phyloP scores from a whole-genome alignment of 2,797 vertebrate species.

The Mionectes olivaceus region DNA sequence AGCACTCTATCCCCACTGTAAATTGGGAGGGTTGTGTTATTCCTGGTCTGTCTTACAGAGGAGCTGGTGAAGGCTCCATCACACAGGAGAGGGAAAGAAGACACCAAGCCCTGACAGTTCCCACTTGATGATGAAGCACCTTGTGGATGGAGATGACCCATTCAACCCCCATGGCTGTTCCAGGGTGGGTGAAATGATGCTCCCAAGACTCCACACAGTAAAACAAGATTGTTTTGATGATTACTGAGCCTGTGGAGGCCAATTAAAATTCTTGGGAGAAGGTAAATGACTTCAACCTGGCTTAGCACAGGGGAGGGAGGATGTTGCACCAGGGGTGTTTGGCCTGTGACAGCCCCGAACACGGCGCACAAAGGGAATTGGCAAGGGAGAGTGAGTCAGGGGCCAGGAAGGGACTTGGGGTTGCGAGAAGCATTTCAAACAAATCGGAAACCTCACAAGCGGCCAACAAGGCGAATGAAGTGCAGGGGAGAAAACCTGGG shows the following conservation, averaged over 20 bases:
- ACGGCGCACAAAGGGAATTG: fast-evolving
- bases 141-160: fast-evolving
- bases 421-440: background rate
- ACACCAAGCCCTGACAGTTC: background rate
- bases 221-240: background rate
- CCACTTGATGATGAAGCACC: background rate
- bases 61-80: background rate
- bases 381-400: background rate
- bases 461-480: background rate
- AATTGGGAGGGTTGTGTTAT: background rate
- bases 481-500: too few species aligned
- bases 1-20: background rate
- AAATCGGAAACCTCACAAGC: background rate
- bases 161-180: background rate
- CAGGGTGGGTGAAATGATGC: background rate
- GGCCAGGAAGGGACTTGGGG: background rate
- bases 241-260: background rate
- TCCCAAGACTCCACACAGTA: background rate
- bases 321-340: background rate
- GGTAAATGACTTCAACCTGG: background rate
- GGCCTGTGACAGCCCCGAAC: background rate
- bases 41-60: background rate
- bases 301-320: background rate
- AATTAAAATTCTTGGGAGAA: background rate
- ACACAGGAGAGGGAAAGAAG: fast-evolving